Evolutionary conservation across 2,797 vertebrate genomes (phyloP).

Genomic region (Liasis olivaceus): DNA sequence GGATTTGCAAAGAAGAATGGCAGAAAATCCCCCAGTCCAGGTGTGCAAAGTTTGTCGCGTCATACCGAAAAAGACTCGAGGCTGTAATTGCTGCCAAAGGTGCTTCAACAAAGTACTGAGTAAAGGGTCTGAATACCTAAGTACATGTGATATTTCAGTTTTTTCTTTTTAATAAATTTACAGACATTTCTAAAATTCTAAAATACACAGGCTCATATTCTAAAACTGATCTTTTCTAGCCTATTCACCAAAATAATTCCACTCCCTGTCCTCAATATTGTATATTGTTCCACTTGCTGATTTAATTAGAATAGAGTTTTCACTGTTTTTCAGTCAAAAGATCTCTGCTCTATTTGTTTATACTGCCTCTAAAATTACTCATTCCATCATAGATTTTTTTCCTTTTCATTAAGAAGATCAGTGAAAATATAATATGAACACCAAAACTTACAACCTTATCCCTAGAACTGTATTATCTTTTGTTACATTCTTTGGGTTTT

Average conservation of each 20-base stretch:
- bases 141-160: no score
- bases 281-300: not conserved
- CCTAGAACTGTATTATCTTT: not conserved
- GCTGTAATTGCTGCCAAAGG: no score
- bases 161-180: no score
- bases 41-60: no score
- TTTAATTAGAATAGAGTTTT: not conserved
- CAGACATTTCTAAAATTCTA: no score
- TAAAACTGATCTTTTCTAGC: not conserved
- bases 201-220: not conserved
- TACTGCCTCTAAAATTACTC: not conserved
- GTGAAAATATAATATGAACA: not conserved
- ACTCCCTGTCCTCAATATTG: not conserved
- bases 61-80: no score
- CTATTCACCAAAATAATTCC: not conserved
- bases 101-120: no score
- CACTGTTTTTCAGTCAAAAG: not conserved
- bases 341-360: not conserved
- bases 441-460: not conserved
- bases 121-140: no score
- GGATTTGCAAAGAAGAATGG: no score
- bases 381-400: not conserved
- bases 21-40: no score
- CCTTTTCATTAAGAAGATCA: not conserved
- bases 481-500: not conserved